Evolutionary conservation across 2,888 invertebrate species (phyloP).

Genomic region (Pharmacophagus antenor): DNA sequence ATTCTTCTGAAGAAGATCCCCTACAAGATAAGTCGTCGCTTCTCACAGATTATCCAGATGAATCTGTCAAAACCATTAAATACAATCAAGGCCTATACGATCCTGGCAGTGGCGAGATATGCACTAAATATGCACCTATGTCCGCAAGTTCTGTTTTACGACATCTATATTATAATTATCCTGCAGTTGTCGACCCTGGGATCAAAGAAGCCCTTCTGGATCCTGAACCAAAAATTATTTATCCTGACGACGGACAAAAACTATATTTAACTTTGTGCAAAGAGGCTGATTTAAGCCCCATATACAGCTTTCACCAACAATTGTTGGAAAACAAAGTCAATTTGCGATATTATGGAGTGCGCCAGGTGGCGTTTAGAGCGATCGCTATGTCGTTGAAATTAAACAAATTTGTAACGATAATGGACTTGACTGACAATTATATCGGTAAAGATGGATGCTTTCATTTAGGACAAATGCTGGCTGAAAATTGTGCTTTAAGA

Average conservation of each 20-base stretch:
- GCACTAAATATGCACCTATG: conserved; percentile 39
- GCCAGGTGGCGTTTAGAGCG: conserved; percentile 35
- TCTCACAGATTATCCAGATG: conserved; percentile 30
- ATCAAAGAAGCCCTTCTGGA: conserved; percentile 43
- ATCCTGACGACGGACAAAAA: conserved; percentile 50
- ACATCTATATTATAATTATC: conserved; percentile 44
- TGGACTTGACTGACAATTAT: conserved; percentile 47
- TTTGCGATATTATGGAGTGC: conserved; percentile 40
- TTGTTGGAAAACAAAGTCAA: conserved; percentile 43
- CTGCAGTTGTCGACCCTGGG: conserved; percentile 47
- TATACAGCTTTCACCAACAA: conserved; percentile 42
- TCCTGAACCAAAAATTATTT: conserved; percentile 41
- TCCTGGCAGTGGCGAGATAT: conserved; percentile 43
- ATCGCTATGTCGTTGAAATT: conserved; percentile 40
- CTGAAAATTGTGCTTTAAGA: conserved; percentile 38
- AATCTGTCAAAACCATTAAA: conserved; percentile 34
- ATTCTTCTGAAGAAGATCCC: conserved; percentile 38
- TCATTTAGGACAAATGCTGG: conserved; percentile 45
- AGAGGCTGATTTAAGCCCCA: conserved; percentile 42
- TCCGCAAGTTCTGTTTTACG: conserved; percentile 41
- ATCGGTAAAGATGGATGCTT: conserved; percentile 44
- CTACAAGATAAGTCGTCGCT: conserved; percentile 42
- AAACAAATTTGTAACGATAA: conserved; percentile 39
- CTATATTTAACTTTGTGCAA: conserved; percentile 47
- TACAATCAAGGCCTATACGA: conserved; percentile 37